Evolutionary conservation across 2,888 invertebrate species (phyloP).

Genomic region (Amphipoea lucens): DNA sequence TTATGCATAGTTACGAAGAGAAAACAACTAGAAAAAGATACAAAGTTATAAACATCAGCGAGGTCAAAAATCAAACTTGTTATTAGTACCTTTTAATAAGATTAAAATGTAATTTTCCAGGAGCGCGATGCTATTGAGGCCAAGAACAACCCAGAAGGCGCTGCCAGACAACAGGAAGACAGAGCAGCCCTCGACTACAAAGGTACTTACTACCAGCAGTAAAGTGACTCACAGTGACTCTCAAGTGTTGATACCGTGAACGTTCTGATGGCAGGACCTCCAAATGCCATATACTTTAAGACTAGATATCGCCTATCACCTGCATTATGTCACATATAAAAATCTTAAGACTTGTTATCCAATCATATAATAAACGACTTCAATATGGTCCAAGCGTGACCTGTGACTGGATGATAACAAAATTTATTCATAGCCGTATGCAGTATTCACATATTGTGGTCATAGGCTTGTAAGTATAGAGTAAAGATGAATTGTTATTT

Average conservation of each 20-base stretch:
- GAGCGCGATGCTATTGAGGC: slow-evolving; percentile 90
- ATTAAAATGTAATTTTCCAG: slow-evolving; percentile 79
- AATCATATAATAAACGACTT: slow-evolving; percentile 51
- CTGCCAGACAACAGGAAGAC: slow-evolving; percentile 84
- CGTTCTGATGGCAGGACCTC: slow-evolving; percentile 68
- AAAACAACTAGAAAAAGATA: not conserved
- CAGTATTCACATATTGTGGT: slow-evolving; percentile 58
- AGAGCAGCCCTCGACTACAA: slow-evolving; percentile 91
- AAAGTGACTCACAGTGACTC: slow-evolving; percentile 67
- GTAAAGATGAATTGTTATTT: slow-evolving; percentile 49
- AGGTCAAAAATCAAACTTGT: not conserved
- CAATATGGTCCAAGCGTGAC: slow-evolving; percentile 45
- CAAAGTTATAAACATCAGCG: not conserved
- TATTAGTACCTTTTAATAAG: not conserved
- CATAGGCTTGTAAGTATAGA: slow-evolving; percentile 59
- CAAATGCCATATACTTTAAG: slow-evolving; percentile 68
- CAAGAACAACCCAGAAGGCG: slow-evolving; percentile 88
- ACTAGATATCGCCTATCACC: slow-evolving; percentile 52
- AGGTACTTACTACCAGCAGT: slow-evolving; percentile 91
- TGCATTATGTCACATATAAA: slow-evolving; percentile 47
- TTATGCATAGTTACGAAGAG: not conserved
- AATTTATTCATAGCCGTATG: slow-evolving; percentile 41
- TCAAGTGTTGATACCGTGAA: slow-evolving; percentile 65
- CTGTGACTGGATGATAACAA: slow-evolving; percentile 47
- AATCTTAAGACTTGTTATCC: slow-evolving; percentile 39